Base-by-base conservation (phyloP, 2,113 vertebrate species). In the Sinocyclocheilus anophthalmus region DNA sequence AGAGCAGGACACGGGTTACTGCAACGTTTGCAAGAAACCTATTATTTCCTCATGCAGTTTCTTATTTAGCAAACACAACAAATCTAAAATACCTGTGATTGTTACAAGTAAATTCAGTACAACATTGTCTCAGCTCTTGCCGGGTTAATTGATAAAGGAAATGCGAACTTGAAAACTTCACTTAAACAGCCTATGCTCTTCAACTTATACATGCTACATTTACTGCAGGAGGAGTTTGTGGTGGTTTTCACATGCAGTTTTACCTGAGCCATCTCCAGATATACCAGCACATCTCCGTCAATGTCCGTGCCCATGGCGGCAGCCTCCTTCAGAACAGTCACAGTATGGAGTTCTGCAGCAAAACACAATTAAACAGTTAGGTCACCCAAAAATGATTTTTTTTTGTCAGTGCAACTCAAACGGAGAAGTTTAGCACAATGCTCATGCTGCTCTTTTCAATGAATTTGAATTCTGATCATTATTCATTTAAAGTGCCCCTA, bases 191-290 rank as follows among this genome's bases (percentile, higher is more conserved):
- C 16, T 70, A 70, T 10, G 67, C 16, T 18, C 14, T 37, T 22
- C 55, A 57, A 20, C 1, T 2, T 57, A 22, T n/a, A 11, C n/a
- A n/a, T 61, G 57, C 8, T 61, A 4, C 6, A 39, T 39, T 39
- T 39, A 61, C 8, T 61, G 57, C 57, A 0, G 22, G 2, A n/a
- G 0, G 57, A 61, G 57, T 61, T 61, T n/a, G 57, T 61, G 30
- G 1, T 0, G 4, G 9, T 24, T 50, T 76, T 14, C 20, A 50
- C 0, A 22, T 67, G 55, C 3, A 11, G 33, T 85, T 48, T 57
- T 92, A 96, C 96, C 95, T 96, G 96, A 33, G 96, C 95, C 89
- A 96, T 92, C 88, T 97, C 96, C 91, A 97, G 92, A 91, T 95
- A 96, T 85, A 96, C 91, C 0, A 97, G 94, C 85, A 96, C 95